These are phyloP conservation scores for Periophthalmodon schlosseri DNA, from an alignment of 2,113 vertebrate genomes.

Conservation along the genomic window DNA sequence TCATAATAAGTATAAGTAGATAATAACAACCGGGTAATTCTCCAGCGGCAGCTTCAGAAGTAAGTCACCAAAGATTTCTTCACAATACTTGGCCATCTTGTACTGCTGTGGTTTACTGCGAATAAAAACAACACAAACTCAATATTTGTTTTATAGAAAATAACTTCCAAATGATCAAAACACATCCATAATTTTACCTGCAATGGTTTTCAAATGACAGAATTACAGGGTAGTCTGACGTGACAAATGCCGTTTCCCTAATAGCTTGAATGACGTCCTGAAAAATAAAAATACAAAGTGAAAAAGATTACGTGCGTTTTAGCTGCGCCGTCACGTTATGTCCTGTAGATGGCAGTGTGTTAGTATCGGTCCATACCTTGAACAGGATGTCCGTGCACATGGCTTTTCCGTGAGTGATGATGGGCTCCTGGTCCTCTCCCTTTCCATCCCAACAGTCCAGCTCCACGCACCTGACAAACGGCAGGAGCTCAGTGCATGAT, in stretches of 20 bases:
- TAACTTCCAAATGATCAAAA: not conserved
- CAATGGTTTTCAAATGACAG: conserved; percentile 99
- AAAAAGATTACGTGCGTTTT: not conserved
- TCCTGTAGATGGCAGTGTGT: conserved; percentile 45
- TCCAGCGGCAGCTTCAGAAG: conserved; percentile 93
- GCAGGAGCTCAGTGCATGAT: not conserved
- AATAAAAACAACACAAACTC: not conserved
- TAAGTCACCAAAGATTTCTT: conserved; percentile 95
- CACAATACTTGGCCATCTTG: conserved; percentile 99
- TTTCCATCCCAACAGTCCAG: conserved; percentile 99
- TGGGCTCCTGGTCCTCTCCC: conserved; percentile 98
- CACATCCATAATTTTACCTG: conserved; percentile 78
- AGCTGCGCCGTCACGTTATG: conserved; percentile 7
- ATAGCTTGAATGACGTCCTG: conserved; percentile 99
- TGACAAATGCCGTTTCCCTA: conserved; percentile 96
- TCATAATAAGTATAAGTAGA: too few relatives aligned
- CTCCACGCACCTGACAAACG: conserved; percentile 88
- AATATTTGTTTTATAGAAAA: not conserved
- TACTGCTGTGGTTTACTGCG: conserved; percentile 98
- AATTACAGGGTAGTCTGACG: conserved; percentile 94
- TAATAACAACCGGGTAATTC: conserved; percentile 83
- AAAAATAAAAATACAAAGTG: not conserved
- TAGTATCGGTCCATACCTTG: conserved; percentile 78
- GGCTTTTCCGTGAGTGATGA: conserved; percentile 98
- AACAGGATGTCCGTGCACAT: conserved; percentile 99